phyloP scores from a whole-genome alignment of 1,140 invertebrate species.

The Pachyrhynchus sulphureomaculatus region DNA sequence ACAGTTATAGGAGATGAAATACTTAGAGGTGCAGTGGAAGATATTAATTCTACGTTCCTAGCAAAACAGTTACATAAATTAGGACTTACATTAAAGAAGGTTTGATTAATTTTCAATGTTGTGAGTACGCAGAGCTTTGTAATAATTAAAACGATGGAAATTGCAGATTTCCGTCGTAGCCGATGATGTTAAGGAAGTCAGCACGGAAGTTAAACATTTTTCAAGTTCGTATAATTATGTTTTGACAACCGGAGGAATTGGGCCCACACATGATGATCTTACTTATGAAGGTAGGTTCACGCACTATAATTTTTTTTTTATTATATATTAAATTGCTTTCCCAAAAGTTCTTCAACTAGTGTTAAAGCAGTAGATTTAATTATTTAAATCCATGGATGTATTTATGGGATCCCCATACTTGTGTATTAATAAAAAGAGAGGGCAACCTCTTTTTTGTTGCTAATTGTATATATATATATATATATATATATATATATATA shows the following conservation, averaged over 20 bases:
- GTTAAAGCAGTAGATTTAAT: neutral
- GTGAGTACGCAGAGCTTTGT: neutral
- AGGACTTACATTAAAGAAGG: slow-evolving; percentile 67
- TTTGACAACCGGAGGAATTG: slow-evolving; percentile 78
- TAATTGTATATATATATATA: too few species aligned
- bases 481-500: too few species aligned
- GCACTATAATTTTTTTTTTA: neutral
- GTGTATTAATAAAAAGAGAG: too few species aligned
- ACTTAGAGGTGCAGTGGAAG: slow-evolving; percentile 74
- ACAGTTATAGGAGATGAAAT: slow-evolving; percentile 82
- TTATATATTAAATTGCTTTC: neutral
- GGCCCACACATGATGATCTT: slow-evolving; percentile 84
- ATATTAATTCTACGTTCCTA: slow-evolving; percentile 74
- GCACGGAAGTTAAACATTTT: slow-evolving; percentile 66
- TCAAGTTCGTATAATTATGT: slow-evolving; percentile 65
- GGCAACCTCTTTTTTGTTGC: too few species aligned
- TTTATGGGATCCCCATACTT: too few species aligned
- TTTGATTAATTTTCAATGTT: slow-evolving; percentile 34
- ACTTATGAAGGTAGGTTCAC: slow-evolving; percentile 67
- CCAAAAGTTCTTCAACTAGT: neutral
- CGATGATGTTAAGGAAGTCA: slow-evolving; percentile 71
- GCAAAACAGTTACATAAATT: slow-evolving; percentile 63
- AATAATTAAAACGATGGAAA: slow-evolving; percentile 19
- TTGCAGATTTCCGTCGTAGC: slow-evolving; percentile 68
- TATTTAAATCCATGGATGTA: too few species aligned